Evolutionary conservation across 1,140 invertebrate species (phyloP), one percentile per base, ranked within the genome.

Genomic region (Trachymyrmex cornetzi): DNA sequence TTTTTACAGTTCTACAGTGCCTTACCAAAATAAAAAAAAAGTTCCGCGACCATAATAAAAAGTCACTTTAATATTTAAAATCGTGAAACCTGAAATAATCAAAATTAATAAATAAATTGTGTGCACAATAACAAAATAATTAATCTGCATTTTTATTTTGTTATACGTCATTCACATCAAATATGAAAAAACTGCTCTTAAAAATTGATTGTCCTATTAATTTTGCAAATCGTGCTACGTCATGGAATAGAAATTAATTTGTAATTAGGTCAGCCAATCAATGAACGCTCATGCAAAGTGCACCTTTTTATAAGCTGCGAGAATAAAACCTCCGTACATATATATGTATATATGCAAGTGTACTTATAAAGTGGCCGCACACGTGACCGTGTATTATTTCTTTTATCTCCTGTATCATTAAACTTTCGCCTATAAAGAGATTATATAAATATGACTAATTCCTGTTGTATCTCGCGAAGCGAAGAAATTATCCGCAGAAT

Each of bases 201-300:
- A 34, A 61, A 74, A 61, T 34, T 34, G 27, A 48, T 19, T 24
- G 24, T 11, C 24, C 19, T 24, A 38, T 38, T 38, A 59, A 74
- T 84, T 74, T 57, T 74, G 0, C 22, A 11, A n/a, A 6, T 3
- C 14, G 12, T 34, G 16, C 14, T n/a, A 19, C 38, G 27, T 34
- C 27, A 44, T 34, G 0, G 12, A 50, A 64, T 34, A 50, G 38
- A 30, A 61, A 84, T 84, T 63, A 84, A 84, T 74, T 63, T 61
- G 55, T 74, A 84, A 84, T 84, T 74, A 61, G 66, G 27, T 84
- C 80, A 84, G 48, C 80, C 11, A 61, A 84, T 84, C 69, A 69
- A 61, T 74, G 24, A 74, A 63, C n/a, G 24, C n/a, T 61, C 55
- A 50, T 74, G 69, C 24, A 84, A 84, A 81, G 16, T 44, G 16